Conservation (phyloP, 2,797 vertebrate genomes). For the Ceryle rudis region DNA sequence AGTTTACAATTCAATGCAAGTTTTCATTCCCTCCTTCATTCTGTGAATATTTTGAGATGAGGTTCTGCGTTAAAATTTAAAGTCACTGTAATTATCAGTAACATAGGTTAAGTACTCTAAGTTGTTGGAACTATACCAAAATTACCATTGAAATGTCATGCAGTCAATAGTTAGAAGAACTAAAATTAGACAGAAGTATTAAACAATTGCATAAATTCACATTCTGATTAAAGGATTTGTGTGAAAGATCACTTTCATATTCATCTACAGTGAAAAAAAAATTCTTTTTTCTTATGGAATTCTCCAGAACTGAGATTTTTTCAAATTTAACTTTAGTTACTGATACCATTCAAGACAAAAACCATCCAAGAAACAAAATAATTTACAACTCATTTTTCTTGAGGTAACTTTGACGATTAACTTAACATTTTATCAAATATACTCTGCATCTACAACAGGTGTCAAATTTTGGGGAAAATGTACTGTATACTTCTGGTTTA, state of each 20-base stretch:
- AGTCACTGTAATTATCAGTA: neutral
- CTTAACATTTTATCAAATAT: neutral
- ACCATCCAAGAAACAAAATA: neutral
- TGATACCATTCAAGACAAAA: neutral
- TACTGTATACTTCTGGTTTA: neutral
- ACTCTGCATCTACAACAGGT: neutral
- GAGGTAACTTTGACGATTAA: neutral
- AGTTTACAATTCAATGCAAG: neutral
- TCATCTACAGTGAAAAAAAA: neutral
- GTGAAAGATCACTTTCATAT: neutral
- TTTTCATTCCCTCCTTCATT: neutral
- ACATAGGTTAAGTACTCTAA: neutral
- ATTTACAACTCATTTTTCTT: neutral
- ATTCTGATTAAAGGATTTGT: neutral
- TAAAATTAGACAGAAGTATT: neutral
- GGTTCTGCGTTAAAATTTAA: neutral
- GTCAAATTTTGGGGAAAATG: neutral
- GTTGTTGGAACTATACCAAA: neutral
- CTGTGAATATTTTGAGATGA: neutral
- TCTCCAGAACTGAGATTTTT: neutral
- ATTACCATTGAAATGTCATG: neutral
- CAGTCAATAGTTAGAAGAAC: neutral
- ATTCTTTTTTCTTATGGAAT: neutral
- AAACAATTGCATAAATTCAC: neutral
- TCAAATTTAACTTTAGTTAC: neutral